These are phyloP conservation scores for Apotomis capreana DNA, from an alignment of 2,888 invertebrate genomes.

Conservation along the genomic window DNA sequence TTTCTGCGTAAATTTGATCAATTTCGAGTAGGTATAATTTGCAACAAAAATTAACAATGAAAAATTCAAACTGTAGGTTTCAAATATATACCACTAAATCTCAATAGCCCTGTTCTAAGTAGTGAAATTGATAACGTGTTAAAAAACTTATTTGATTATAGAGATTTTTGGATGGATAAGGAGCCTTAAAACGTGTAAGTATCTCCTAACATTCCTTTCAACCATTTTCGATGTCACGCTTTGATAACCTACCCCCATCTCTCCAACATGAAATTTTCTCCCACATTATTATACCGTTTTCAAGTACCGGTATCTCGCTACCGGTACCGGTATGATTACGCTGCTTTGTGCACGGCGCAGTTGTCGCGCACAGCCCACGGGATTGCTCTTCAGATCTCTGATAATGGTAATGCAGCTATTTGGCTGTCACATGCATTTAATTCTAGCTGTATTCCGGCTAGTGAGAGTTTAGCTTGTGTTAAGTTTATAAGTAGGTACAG, in stretches of 20 bases:
- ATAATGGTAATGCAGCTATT: slow-evolving; percentile 16
- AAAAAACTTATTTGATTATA: too few relatives aligned
- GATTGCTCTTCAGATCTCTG: slow-evolving; percentile 24
- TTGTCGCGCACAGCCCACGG: slow-evolving; percentile 27
- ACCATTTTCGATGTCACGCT: not conserved
- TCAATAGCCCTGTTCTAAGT: too few relatives aligned
- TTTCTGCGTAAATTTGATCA: too few relatives aligned
- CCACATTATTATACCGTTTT: not conserved
- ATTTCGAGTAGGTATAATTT: too few relatives aligned
- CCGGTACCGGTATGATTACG: slow-evolving; percentile 21
- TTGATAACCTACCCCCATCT: not conserved
- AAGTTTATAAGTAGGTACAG: too few relatives aligned
- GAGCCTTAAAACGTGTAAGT: too few relatives aligned
- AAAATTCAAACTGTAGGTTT: too few relatives aligned
- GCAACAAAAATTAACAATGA: too few relatives aligned
- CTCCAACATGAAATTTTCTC: not conserved
- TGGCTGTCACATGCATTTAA: slow-evolving; percentile 7
- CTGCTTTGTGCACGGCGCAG: slow-evolving; percentile 32
- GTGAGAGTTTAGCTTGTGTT: too few relatives aligned
- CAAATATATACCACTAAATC: too few relatives aligned
- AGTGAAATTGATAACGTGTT: too few relatives aligned
- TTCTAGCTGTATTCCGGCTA: not conserved
- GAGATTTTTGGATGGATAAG: too few relatives aligned
- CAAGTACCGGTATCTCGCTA: not conserved
- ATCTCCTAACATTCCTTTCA: not conserved